A percentile compares a stretch with the other conserved stretches of the same genome.
Conservation (phyloP, 1,140 invertebrate species). For the Aphelinus certus region DNA sequence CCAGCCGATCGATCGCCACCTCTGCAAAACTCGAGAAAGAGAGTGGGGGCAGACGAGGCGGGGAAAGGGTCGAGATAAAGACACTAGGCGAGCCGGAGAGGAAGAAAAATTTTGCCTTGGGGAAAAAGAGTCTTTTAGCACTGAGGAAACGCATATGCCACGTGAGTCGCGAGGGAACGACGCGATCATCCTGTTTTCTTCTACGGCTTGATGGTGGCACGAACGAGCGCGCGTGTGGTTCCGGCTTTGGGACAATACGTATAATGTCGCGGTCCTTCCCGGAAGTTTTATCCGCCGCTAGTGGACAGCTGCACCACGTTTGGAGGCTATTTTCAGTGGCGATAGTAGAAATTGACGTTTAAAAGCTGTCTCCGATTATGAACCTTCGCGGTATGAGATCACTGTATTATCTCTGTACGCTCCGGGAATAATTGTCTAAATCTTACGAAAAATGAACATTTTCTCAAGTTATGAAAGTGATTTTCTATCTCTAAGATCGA, state of each 20-base stretch:
- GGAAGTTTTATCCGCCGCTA: not conserved
- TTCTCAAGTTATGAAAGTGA: too few species aligned
- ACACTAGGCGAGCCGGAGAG: not conserved
- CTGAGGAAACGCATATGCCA: not conserved
- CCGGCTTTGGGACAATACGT: not conserved
- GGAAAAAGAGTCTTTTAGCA: slow-evolving; percentile 13
- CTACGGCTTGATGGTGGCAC: not conserved
- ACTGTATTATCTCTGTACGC: too few species aligned
- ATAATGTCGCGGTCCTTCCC: not conserved
- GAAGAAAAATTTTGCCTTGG: not conserved
- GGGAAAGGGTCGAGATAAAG: too few species aligned
- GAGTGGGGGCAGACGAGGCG: too few species aligned
- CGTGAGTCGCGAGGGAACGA: not conserved
- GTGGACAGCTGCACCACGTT: not conserved
- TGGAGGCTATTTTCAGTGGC: not conserved
- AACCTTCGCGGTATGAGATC: too few species aligned
- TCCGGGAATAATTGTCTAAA: too few species aligned
- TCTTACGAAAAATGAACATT: too few species aligned
- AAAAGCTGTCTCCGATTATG: too few species aligned
- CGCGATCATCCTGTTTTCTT: slow-evolving; percentile 14
- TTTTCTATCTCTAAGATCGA: too few species aligned
- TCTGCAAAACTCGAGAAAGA: too few species aligned
- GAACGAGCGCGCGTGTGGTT: not conserved
- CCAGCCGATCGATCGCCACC: too few species aligned
- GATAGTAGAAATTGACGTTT: not conserved